Percentiles rank a stretch among this genome's conserved stretches.
Evolutionary conservation across 1,140 invertebrate genomes (phyloP).

Genomic region (Dreissena polymorpha): DNA sequence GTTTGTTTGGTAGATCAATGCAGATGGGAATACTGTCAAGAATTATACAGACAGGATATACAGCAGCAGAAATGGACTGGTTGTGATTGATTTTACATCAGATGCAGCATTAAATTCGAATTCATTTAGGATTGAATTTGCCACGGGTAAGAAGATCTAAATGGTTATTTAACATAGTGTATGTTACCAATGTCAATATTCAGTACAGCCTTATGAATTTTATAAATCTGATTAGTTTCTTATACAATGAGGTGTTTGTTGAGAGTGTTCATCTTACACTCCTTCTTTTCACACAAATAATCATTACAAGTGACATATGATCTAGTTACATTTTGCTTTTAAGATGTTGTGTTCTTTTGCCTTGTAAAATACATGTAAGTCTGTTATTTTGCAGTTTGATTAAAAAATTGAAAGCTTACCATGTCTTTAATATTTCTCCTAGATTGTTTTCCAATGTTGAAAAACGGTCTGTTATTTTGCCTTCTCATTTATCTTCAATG

Average conservation of each 20-base stretch:
- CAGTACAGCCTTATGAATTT: not conserved
- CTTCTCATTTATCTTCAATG: no score
- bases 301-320: not conserved
- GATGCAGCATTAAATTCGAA: slow-evolving; percentile 12
- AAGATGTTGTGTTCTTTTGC: not conserved
- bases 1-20: no score
- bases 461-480: no score
- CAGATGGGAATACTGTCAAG: not conserved
- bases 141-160: not conserved
- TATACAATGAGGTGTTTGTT: not conserved
- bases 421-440: no score
- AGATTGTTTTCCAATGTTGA: no score
- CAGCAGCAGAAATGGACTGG: not conserved
- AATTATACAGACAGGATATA: not conserved
- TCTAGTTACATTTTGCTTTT: not conserved
- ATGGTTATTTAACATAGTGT: not conserved
- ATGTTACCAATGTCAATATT: not conserved
- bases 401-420: no score
- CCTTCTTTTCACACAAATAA: not conserved
- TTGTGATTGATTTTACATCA: slow-evolving; percentile 5
- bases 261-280: not conserved
- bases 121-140: not conserved
- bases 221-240: not conserved
- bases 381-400: not conserved
- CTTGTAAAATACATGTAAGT: no score